Conservation (phyloP, 1,140 invertebrate species). For the Hylyphantes graminicola region DNA sequence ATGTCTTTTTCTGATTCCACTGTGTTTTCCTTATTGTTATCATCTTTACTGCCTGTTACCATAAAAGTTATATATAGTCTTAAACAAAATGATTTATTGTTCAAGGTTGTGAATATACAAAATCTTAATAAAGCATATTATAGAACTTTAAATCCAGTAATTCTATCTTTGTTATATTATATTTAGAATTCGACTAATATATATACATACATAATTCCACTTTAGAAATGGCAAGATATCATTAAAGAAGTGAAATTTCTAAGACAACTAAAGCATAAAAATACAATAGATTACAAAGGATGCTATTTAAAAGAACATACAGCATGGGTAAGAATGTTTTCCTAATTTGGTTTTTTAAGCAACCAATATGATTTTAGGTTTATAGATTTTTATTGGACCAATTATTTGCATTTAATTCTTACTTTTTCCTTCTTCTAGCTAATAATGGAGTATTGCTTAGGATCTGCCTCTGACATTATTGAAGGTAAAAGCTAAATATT, state of each 20-base stretch:
- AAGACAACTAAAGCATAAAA: conserved; percentile 91
- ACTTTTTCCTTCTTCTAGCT: conserved; percentile 72
- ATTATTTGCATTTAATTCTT: not conserved
- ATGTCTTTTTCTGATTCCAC: too few species aligned
- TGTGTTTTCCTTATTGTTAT: too few species aligned
- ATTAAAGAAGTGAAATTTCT: conserved; percentile 98
- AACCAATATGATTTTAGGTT: not conserved
- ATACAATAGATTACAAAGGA: conserved; percentile 98
- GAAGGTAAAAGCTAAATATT: conserved; percentile 74
- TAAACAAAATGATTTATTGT: too few species aligned
- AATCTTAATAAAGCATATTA: too few species aligned
- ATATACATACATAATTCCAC: conserved; percentile 52
- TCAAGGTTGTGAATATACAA: too few species aligned
- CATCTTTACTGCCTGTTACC: too few species aligned
- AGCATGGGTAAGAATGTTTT: conserved; percentile 82
- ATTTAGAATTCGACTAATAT: not conserved
- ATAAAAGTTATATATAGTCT: too few species aligned
- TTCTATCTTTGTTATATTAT: not conserved
- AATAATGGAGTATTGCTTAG: conserved; percentile 99
- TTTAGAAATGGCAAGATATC: conserved; percentile 97
- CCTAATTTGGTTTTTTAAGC: not conserved
- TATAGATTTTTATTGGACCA: not conserved
- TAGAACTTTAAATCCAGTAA: not conserved
- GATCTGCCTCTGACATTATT: conserved; percentile 99
- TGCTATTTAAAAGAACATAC: conserved; percentile 98